These are phyloP conservation scores for Perca flavescens DNA, from an alignment of 2,113 vertebrate genomes.

Conservation along the genomic window DNA sequence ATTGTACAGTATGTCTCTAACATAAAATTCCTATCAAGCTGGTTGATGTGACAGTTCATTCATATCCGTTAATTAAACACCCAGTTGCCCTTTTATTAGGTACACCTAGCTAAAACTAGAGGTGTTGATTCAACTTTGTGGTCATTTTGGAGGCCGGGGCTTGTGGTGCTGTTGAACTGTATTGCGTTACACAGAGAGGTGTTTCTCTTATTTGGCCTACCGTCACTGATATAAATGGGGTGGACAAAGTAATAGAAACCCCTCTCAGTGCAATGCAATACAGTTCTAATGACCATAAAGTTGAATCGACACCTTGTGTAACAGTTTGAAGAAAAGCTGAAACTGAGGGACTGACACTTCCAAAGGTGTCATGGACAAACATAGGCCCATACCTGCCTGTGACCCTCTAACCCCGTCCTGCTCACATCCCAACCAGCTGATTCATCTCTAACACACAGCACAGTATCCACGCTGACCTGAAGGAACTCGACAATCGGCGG, in stretches of 20 bases:
- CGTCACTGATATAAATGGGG: neutral
- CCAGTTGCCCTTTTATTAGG: conserved; percentile 4
- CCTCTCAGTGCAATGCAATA: neutral
- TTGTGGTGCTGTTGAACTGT: neutral
- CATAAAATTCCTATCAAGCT: neutral
- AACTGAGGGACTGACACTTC: neutral
- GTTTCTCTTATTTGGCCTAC: neutral
- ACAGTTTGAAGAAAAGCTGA: neutral
- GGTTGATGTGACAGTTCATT: neutral
- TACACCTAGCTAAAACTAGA: neutral
- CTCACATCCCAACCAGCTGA: neutral
- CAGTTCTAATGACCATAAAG: neutral
- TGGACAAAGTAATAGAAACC: neutral
- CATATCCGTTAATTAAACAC: neutral
- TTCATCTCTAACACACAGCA: conserved; percentile 5
- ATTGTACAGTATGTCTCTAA: neutral
- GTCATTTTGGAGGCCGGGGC: neutral
- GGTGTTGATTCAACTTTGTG: neutral
- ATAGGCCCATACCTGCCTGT: neutral
- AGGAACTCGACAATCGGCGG: conserved; percentile 16
- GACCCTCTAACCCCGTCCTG: conserved; percentile 16
- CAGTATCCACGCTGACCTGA: conserved; percentile 18
- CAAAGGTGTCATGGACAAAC: neutral
- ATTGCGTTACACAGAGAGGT: neutral
- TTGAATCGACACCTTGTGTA: neutral